These are phyloP conservation scores for Drosophila tsacasi DNA, from an alignment of 1,140 invertebrate genomes.

Conservation along the genomic window DNA sequence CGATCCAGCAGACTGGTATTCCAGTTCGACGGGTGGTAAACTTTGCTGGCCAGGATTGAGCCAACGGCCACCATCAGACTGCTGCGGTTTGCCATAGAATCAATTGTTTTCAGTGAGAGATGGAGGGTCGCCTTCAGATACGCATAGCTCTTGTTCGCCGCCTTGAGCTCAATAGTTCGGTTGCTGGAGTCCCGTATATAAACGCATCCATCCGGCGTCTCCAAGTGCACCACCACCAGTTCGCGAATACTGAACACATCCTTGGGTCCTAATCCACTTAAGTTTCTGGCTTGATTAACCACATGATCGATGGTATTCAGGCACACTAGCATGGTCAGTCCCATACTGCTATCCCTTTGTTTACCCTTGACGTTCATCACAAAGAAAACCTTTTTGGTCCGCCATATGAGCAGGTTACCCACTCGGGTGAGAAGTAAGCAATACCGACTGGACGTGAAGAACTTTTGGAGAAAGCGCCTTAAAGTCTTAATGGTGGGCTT, in stretches of 20 bases:
- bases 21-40: constrained; percentile 77
- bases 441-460: constrained; percentile 58
- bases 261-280: constrained; percentile 31
- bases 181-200: constrained; percentile 46
- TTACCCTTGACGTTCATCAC: constrained; percentile 63
- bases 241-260: constrained; percentile 66
- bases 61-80: constrained; percentile 65
- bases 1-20: constrained; percentile 58
- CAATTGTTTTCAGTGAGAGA: constrained; percentile 46
- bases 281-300: constrained; percentile 44
- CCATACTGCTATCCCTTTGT: constrained; percentile 3
- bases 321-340: constrained; percentile 58
- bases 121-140: constrained; percentile 63
- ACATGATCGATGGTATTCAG: constrained; percentile 62
- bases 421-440: constrained; percentile 53
- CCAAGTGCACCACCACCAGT: constrained; percentile 64
- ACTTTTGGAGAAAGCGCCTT: constrained; percentile 30
- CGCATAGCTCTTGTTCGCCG: constrained; percentile 70
- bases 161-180: constrained; percentile 42
- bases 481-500: constrained; percentile 49
- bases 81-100: constrained; percentile 52
- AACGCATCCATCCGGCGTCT: constrained; percentile 57
- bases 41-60: constrained; percentile 73
- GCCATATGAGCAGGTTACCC: constrained; percentile 69
- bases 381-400: constrained; percentile 45